Base-by-base conservation (phyloP, 2,888 invertebrate genomes). In the Trisateles emortualis region DNA sequence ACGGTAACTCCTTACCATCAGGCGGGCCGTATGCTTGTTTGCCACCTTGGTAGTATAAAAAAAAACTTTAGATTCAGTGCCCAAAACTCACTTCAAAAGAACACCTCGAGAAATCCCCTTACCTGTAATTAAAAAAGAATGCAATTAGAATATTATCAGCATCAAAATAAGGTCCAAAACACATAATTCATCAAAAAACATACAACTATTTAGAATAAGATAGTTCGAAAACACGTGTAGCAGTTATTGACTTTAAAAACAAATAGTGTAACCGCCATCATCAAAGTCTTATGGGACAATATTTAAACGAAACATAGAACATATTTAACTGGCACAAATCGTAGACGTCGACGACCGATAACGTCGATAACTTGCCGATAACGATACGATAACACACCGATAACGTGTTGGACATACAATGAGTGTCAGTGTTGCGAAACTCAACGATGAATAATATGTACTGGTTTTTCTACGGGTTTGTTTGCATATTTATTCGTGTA, bases 381-480 rank as follows among this genome's bases (percentile, higher is more conserved):
- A 36, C 54, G 48, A 9, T 26, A 17, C 54, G 70, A 72, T 71
- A 74, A 49, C 52, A 39, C 32, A 24, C 13, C 51, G 62, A 68
- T 68, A 66, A 17, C 38, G 50, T 49, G 50, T 51, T 52, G 22
- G 10, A 43, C 48, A 72, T 29, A 71, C 62, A 64, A 66, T 55
- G 36, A 60, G 52, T 54, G 49, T 47, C 55, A 49, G 64, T 76
- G 61, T 82, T 81, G 82, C 83, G 76, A 83, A 82, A 82, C 67
- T 54, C 41, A 19, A 52, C 41, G 39, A 43, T 60, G 47, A 49
- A 36, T 55, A 24, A 55, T 41, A 46, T 58, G 48, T 11, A 30
- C 22, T 36, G 30, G 16, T 22, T 14, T n/a, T 5, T 6, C 26
- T 6, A 8, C 9, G 10, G 19, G 22, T 39, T 10, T 39, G 10